These are phyloP conservation scores for Pogonomyrmex barbatus DNA, from an alignment of 1,140 invertebrate genomes.

Conservation along the genomic window DNA sequence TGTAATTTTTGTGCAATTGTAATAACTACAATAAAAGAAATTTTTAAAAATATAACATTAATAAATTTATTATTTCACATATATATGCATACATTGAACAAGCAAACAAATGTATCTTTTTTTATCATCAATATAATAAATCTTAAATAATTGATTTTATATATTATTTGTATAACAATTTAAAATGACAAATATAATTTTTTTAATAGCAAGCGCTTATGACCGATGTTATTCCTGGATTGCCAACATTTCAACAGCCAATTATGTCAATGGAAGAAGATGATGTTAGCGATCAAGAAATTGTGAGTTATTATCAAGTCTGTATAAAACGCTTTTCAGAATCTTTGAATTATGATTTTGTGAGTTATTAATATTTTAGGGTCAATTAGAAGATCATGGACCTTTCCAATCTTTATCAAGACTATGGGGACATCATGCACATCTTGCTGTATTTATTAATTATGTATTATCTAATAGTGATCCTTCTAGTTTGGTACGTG, in stretches of 20 bases:
- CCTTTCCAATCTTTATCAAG: conserved; percentile 92
- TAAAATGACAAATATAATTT: conserved; percentile 37
- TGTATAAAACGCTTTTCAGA: neutral
- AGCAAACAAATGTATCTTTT: neutral
- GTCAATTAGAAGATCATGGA: conserved; percentile 91
- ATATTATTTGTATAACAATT: neutral
- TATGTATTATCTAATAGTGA: conserved; percentile 95
- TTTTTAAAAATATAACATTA: neutral
- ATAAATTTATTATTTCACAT: neutral
- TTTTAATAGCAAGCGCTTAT: conserved; percentile 63
- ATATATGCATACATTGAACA: too few species aligned
- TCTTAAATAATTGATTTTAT: neutral
- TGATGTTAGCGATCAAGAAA: conserved; percentile 94
- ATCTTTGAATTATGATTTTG: conserved; percentile 59
- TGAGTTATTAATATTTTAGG: conserved; percentile 81
- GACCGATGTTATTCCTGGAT: conserved; percentile 80
- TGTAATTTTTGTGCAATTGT: neutral
- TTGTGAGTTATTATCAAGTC: conserved; percentile 85
- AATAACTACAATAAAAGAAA: neutral
- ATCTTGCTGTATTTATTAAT: conserved; percentile 95
- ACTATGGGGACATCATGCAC: conserved; percentile 91
- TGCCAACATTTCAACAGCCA: conserved; percentile 88
- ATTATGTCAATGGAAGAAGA: conserved; percentile 98
- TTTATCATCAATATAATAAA: neutral
- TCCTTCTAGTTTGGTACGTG: conserved; percentile 91